Percentiles rank a stretch among this genome's conserved stretches.
These are phyloP conservation scores for Betta splendens DNA, from an alignment of 2,797 vertebrate species.

Conservation along the genomic window DNA sequence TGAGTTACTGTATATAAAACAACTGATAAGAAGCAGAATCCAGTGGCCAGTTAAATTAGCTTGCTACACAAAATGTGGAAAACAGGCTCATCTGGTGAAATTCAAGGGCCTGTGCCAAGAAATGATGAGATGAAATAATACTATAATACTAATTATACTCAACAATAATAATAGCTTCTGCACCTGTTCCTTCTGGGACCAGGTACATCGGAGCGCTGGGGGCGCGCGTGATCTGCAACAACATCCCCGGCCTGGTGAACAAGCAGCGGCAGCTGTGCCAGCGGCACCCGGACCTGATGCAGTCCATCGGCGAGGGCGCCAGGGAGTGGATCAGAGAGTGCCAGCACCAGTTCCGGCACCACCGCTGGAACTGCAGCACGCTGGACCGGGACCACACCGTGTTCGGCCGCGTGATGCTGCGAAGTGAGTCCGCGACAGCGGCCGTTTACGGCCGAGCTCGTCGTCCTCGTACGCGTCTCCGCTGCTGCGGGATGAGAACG, in stretches of 20 bases:
- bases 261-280: constrained; percentile 97
- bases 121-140: too few species aligned
- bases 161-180: too few species aligned
- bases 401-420: constrained; percentile 96
- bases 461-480: constrained; percentile 66
- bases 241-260: constrained; percentile 96
- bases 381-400: constrained; percentile 96
- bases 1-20: too few species aligned
- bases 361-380: constrained; percentile 99
- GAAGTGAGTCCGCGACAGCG: constrained; percentile 85
- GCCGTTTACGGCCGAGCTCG: constrained; percentile 60
- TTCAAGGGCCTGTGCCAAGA: too few species aligned
- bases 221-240: constrained; percentile 95
- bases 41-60: not conserved
- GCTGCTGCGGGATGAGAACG: constrained; percentile 51
- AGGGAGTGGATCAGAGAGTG: constrained; percentile 97
- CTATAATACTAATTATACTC: too few species aligned
- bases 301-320: constrained; percentile 93
- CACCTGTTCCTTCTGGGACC: constrained; percentile 15
- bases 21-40: not conserved
- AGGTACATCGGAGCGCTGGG: constrained; percentile 98
- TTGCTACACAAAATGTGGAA: not conserved
- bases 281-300: constrained; percentile 96
- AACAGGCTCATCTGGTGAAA: not conserved
- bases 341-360: constrained; percentile 96